A percentile compares a stretch with the other conserved stretches of the same genome.
These are phyloP conservation scores for Lucilia cuprina DNA, from an alignment of 1,140 invertebrate species.

Conservation along the genomic window DNA sequence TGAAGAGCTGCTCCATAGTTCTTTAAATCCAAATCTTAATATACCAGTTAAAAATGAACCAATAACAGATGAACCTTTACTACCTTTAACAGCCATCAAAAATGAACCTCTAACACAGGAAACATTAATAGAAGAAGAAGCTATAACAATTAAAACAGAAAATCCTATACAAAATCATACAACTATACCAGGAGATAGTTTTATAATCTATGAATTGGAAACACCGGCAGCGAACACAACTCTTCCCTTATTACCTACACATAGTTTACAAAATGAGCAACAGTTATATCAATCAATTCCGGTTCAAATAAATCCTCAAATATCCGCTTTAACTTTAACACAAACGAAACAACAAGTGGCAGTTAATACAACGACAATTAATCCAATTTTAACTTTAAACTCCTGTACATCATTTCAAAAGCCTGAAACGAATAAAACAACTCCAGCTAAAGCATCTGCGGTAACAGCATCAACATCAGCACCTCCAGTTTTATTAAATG, in stretches of 20 bases:
- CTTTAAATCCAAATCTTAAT: background rate
- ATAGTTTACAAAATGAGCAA: background rate
- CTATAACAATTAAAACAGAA: background rate
- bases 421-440: background rate
- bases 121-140: background rate
- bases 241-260: background rate
- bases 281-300: background rate
- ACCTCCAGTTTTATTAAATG: background rate
- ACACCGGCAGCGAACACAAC: background rate
- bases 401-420: background rate
- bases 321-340: background rate
- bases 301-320: background rate
- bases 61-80: background rate
- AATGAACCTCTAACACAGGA: background rate
- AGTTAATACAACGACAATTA: background rate
- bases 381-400: background rate
- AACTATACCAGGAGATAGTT: background rate
- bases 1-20: background rate
- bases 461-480: background rate
- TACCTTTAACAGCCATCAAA: background rate
- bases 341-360: background rate
- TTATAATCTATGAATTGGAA: conserved; percentile 5
- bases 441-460: background rate
- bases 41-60: background rate
- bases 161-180: background rate